Evolutionary conservation across 2,113 vertebrate genomes (phyloP).

Genomic region (Struthio camelus): DNA sequence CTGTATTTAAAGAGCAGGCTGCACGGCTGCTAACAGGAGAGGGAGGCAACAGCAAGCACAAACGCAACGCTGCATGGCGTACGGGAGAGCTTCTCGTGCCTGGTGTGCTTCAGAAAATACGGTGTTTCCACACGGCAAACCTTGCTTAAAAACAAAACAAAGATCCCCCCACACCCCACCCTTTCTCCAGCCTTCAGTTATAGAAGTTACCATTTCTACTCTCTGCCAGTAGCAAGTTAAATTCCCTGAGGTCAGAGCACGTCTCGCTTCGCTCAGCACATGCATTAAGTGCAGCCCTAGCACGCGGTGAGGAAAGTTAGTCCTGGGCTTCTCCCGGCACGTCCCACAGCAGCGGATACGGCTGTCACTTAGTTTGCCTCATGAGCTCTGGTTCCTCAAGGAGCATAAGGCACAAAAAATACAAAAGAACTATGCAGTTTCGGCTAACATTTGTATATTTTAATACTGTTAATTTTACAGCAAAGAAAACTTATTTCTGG

Average conservation of each 20-base stretch:
- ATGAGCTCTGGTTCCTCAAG: not conserved
- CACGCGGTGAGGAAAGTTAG: not conserved
- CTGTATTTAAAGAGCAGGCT: not conserved
- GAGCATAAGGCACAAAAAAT: not conserved
- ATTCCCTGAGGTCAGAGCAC: not conserved
- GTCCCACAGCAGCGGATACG: not conserved
- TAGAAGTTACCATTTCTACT: not conserved
- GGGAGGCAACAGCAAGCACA: not conserved
- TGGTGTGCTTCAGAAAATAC: not conserved
- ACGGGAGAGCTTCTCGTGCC: not conserved
- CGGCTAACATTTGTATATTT: not conserved
- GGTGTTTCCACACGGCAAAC: not conserved
- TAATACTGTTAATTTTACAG: not conserved
- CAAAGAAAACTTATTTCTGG: not conserved
- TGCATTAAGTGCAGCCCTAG: accelerated
- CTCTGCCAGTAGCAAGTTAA: not conserved
- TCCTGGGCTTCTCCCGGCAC: not conserved
- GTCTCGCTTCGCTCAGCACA: not conserved
- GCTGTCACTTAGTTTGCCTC: not conserved
- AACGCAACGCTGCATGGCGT: accelerated
- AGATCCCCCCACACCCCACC: not conserved
- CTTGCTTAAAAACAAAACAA: not conserved
- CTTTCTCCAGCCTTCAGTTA: not conserved
- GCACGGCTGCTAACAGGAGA: not conserved
- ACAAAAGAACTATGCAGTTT: not conserved